Evolutionary conservation across 2,888 invertebrate species (phyloP), one percentile per base, ranked within the genome.

Genomic region (Argyresthia goedartella): DNA sequence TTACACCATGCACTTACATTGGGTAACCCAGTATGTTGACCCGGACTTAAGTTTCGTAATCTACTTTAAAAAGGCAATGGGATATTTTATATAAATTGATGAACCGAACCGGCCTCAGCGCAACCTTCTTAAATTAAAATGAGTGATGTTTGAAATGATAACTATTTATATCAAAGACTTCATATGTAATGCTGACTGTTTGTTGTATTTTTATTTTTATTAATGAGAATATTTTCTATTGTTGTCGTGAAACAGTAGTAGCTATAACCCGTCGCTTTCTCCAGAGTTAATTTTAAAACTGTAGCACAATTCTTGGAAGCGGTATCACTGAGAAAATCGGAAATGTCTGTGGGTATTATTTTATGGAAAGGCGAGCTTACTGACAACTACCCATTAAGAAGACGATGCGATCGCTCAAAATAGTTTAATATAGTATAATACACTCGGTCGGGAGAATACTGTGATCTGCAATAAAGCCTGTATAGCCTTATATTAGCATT

Each of bases 71-170:
- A 25, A 25, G 25, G 69, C 76, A 77, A 77, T 78, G 75, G 75
- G 68, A 66, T 66, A 67, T 73, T 77, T 50, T 75, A 68, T 67
- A 74, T 69, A 70, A 78, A 76, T 78, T 76, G 76, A 76, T 74
- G 76, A 68, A 59, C 63, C 57, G 57, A 57, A 57, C 56, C 42
- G 41, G 55, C 59, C 59, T 58, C 67, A 66, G 64, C 68, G 61
- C 62, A 66, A 67, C 67, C 46, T 55, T 59, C 58, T 60, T 67
- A 66, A 72, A 75, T 76, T 76, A 77, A 73, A 76, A 71, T 79
- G 78, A 79, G 73, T 74, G 78, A 79, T 79, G 74, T 64, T 71
- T 60, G 57, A 56, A 72, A 70, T 33, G 25, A 8, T 7, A 42
- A 13, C 4, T 60, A n/a, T n/a, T n/a, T 62, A 64, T 71, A 71